phyloP scores from a whole-genome alignment of 2,888 invertebrate genomes.

The Oxytorus armatus region DNA sequence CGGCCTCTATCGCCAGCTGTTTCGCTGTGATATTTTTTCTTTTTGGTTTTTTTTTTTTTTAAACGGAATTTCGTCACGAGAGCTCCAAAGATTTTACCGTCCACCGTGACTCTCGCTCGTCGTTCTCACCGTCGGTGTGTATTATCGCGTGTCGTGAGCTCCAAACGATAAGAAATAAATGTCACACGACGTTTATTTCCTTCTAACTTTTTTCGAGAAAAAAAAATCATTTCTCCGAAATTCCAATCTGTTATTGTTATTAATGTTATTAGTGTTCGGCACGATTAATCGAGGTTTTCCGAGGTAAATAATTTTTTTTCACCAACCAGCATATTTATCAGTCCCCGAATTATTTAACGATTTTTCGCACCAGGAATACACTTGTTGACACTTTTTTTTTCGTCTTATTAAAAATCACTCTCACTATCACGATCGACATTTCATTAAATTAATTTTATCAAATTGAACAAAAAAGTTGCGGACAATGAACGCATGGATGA shows the following conservation, averaged over 20 bases:
- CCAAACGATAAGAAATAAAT: conserved; percentile 39
- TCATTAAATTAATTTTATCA: no score
- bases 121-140: conserved; percentile 20
- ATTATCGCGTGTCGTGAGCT: conserved; percentile 38
- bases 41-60: not conserved
- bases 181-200: not conserved
- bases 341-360: conserved; percentile 25
- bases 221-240: not conserved
- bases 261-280: not conserved
- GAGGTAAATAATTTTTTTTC: not conserved
- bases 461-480: no score
- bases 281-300: not conserved
- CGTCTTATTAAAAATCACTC: conserved; percentile 18
- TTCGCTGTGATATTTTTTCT: not conserved
- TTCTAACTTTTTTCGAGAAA: not conserved
- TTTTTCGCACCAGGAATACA: not conserved
- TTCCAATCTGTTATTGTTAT: not conserved
- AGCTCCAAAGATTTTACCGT: conserved; percentile 23
- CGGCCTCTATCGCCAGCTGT: conserved; percentile 2
- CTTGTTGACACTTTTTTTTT: not conserved
- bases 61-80: conserved; percentile 13
- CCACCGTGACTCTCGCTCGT: conserved; percentile 22
- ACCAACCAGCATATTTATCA: not conserved
- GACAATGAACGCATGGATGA: no score
- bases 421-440: not conserved